Percentiles rank a stretch among this genome's conserved stretches.
Evolutionary conservation across 2,888 invertebrate genomes (phyloP).

Genomic region (Agonopterix arenella): DNA sequence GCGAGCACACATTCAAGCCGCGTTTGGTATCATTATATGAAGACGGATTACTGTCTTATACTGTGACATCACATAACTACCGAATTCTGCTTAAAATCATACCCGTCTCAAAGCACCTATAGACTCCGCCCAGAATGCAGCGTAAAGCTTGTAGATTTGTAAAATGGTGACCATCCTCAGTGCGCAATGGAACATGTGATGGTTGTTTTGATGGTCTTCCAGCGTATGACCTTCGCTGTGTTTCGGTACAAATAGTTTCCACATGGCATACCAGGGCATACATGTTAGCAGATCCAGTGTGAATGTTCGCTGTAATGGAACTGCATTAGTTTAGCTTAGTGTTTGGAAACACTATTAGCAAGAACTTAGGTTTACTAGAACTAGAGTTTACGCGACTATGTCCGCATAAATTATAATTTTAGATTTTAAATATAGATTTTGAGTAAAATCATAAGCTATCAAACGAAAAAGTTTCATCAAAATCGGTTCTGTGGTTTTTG

Average conservation of each 20-base stretch:
- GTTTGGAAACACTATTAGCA: too few relatives aligned
- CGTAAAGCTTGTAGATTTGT: conserved; percentile 64
- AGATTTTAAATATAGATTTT: too few relatives aligned
- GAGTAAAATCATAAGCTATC: too few relatives aligned
- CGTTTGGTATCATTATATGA: too few relatives aligned
- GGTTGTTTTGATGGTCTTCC: conserved; percentile 37
- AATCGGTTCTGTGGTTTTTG: too few relatives aligned
- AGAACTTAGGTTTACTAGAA: too few relatives aligned
- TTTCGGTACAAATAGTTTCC: conserved; percentile 44
- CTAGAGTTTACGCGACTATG: too few relatives aligned
- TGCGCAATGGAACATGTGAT: conserved; percentile 54
- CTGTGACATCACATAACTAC: not conserved
- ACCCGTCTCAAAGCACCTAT: conserved; percentile 61
- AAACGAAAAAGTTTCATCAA: too few relatives aligned
- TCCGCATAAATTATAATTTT: too few relatives aligned
- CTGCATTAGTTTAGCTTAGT: too few relatives aligned
- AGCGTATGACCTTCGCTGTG: conserved; percentile 48
- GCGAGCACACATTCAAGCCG: too few relatives aligned
- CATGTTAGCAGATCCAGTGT: conserved; percentile 58
- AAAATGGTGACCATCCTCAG: conserved; percentile 54
- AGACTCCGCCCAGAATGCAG: conserved; percentile 60
- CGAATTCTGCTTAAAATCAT: conserved; percentile 8
- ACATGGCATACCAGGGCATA: conserved; percentile 65
- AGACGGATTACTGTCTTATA: too few relatives aligned
- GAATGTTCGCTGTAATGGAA: conserved; percentile 52